A percentile compares a stretch with the other conserved stretches of the same genome.
Conservation (phyloP, 2,797 vertebrate genomes). For the Helostoma temminkii region DNA sequence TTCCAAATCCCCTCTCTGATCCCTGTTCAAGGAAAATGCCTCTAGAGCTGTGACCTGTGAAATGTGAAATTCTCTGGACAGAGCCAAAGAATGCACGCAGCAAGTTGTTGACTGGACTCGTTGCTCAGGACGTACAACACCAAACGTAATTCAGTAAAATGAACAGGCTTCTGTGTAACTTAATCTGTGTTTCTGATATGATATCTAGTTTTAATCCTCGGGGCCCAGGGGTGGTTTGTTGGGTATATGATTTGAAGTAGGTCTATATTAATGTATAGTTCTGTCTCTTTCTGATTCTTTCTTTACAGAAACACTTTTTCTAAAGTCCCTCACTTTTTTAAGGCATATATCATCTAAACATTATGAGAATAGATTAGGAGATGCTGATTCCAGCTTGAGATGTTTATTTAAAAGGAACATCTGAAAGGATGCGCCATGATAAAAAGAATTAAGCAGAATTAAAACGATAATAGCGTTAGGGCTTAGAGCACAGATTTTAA, state of each 20-base stretch:
- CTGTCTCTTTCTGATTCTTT: background rate
- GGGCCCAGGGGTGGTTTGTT: constrained; percentile 1
- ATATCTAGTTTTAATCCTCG: constrained; percentile 6
- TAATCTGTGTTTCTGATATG: constrained; percentile 2
- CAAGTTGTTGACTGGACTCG: constrained; percentile 43
- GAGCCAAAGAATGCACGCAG: constrained; percentile 70
- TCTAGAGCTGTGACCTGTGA: constrained; percentile 81
- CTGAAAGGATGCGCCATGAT: constrained; percentile 24
- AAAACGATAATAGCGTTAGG: constrained; percentile 8
- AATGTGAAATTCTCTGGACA: constrained; percentile 78
- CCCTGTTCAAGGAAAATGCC: constrained; percentile 78
- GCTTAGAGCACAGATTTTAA: background rate
- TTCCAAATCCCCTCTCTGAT: constrained; percentile 83
- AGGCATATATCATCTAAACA: constrained; percentile 13
- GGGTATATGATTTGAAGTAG: constrained; percentile 18
- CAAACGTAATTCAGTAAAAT: background rate
- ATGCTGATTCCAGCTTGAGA: constrained; percentile 19
- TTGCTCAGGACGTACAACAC: constrained; percentile 29
- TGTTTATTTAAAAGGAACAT: constrained; percentile 9
- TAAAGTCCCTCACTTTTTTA: background rate
- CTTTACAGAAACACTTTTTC: background rate
- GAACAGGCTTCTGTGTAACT: constrained; percentile 1
- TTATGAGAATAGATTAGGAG: constrained; percentile 28
- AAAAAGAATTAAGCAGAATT: constrained; percentile 16
- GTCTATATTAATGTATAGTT: background rate